These are phyloP conservation scores for Vanacampus margaritifer DNA, from an alignment of 2,113 vertebrate species.

Conservation along the genomic window DNA sequence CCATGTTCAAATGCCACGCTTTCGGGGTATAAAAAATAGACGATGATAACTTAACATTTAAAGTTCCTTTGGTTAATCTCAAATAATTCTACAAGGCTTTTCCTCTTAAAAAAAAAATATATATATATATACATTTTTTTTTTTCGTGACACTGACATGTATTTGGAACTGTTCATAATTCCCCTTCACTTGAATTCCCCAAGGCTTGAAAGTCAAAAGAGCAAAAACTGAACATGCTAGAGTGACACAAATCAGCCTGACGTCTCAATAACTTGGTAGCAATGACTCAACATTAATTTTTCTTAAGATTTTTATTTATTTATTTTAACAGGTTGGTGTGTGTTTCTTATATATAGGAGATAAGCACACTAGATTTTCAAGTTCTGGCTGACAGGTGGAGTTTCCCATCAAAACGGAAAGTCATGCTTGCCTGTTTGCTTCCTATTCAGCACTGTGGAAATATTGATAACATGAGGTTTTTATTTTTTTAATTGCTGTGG, in stretches of 20 bases:
- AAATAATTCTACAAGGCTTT: too few relatives aligned
- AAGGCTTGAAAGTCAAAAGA: background rate
- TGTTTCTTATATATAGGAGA: too few relatives aligned
- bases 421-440: constrained; percentile 14
- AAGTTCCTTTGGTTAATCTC: too few relatives aligned
- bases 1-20: too few relatives aligned
- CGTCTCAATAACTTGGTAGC: background rate
- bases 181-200: constrained; percentile 1
- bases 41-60: too few relatives aligned
- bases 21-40: too few relatives aligned
- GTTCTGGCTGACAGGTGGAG: constrained; percentile 9
- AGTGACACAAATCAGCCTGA: background rate
- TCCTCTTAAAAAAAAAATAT: too few relatives aligned
- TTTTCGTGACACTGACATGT: background rate
- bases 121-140: too few relatives aligned
- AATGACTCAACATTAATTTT: background rate
- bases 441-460: constrained; percentile 15
- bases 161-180: background rate
- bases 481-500: background rate
- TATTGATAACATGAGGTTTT: background rate
- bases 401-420: constrained; percentile 20
- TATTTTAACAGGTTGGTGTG: background rate
- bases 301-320: background rate
- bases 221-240: background rate
- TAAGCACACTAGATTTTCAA: background rate